Evolutionary conservation across 2,888 invertebrate genomes (phyloP), one percentile per base, ranked within the genome.

Genomic region (Oscheius sp.): DNA sequence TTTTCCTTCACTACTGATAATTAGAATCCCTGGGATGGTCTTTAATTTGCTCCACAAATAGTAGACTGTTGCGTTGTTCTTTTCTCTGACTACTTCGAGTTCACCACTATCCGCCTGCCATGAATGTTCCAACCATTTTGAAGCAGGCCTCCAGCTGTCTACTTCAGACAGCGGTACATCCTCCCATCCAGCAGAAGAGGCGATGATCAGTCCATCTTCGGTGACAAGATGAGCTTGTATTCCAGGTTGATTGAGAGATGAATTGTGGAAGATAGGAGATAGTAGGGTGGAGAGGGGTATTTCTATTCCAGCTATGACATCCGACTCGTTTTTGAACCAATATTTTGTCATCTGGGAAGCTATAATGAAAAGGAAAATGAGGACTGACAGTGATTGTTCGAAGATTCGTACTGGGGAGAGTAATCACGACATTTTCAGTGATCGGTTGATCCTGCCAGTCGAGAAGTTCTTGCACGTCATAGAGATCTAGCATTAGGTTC

Each of bases 31-130:
- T 1, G 64, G 51, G 22, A 44, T 20, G 0, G 32, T 47, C n/a
- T 45, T 62, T 8, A 62, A n/a, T 49, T 62, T 65, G 1, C 22
- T n/a, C 51, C 51, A 54, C 17, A 32, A 17, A 44, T 56, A 65
- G 41, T 38, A 65, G 14, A 41, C 5, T 1, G 51, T 65, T 28
- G 28, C 41, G 22, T 65, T 65, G 33, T 47, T 28, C n/a, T n/a
- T n/a, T 38, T 36, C 22, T 5, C 36, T 36, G 22, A 33, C 24
- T 30, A 59, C 44, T 26, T 59, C 59, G 6, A 59, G 26, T 12
- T 59, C 59, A 6, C 59, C 59, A n/a, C 44, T 44, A 26, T 30
- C 28, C 2, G 28, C 59, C 28, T 59, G 44, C 59, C 59, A 59
- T 28, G 41, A 41, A 17, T 24, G 12, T 41, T 44, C 44, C 30